A percentile compares a stretch with the other conserved stretches of the same genome.
Conservation (phyloP, 2,113 vertebrate genomes). For the Myodes glareolus region DNA sequence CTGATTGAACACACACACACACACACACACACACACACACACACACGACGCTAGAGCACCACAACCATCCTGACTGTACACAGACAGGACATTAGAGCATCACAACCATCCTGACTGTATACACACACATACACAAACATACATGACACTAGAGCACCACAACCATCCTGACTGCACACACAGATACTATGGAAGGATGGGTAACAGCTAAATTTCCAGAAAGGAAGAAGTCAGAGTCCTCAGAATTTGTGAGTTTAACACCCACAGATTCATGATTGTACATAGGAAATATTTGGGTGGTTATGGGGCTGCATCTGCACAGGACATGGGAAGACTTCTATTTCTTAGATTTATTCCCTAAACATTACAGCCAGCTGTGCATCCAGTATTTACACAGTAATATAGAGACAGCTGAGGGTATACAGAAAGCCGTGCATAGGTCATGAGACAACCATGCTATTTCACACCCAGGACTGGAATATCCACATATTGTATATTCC, state of each 20-base stretch:
- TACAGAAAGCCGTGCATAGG: neutral
- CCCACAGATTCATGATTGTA: neutral
- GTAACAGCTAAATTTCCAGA: neutral
- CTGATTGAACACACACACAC: no score
- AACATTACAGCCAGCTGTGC: neutral
- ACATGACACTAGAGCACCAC: neutral
- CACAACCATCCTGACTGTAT: neutral
- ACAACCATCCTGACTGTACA: neutral
- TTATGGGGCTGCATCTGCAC: fast-evolving
- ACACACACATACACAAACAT: no score
- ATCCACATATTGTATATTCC: neutral
- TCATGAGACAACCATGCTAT: neutral
- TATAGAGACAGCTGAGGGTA: neutral
- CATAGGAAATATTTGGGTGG: neutral
- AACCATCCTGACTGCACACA: no score
- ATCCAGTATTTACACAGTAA: neutral
- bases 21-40: no score
- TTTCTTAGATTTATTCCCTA: neutral
- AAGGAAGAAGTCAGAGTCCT: neutral
- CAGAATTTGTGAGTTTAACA: neutral
- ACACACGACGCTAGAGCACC: neutral
- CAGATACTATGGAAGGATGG: neutral
- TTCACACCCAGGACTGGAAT: neutral
- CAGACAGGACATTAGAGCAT: neutral
- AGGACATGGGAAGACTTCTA: neutral